Percentiles rank a stretch among this genome's conserved stretches.
phyloP scores from a whole-genome alignment of 2,888 invertebrate genomes.

The Hirudinaria manillensis region DNA sequence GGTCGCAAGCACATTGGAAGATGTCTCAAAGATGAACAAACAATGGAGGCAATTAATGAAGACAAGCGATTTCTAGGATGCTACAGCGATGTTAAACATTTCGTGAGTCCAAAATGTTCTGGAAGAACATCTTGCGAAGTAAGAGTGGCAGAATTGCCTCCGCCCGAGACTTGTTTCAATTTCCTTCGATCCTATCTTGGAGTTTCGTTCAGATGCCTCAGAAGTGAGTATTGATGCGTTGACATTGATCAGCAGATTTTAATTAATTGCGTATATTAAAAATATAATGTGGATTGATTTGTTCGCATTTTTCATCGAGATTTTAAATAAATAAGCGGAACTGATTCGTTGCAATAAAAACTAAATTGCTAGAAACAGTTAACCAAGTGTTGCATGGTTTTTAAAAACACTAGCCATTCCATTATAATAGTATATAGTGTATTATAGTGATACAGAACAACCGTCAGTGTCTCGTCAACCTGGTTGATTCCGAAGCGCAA shows the following conservation, averaged over 20 bases:
- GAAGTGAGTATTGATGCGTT: background rate
- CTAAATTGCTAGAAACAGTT: too few species aligned
- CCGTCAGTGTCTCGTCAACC: slow-evolving; percentile 8
- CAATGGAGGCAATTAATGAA: background rate
- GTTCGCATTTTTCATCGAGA: too few species aligned
- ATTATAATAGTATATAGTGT: background rate
- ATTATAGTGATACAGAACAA: background rate
- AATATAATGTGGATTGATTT: too few species aligned
- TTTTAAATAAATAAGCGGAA: too few species aligned
- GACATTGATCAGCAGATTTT: background rate
- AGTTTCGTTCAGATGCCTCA: slow-evolving; percentile 8
- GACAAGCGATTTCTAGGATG: slow-evolving; percentile 11
- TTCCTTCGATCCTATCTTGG: background rate
- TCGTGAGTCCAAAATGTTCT: slow-evolving; percentile 4
- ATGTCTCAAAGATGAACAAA: slow-evolving; percentile 16
- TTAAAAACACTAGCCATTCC: too few species aligned
- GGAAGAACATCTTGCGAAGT: slow-evolving; percentile 17
- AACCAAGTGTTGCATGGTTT: too few species aligned
- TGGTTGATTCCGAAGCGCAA: slow-evolving; percentile 11
- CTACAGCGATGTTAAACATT: slow-evolving; percentile 8
- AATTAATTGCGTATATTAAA: too few species aligned
- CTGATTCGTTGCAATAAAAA: too few species aligned
- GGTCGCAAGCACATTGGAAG: background rate
- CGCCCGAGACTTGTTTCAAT: background rate
- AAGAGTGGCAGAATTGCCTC: background rate